A percentile compares a stretch with the other conserved stretches of the same genome.
These are phyloP conservation scores for Lordiphosa fenestrarum DNA, from an alignment of 2,888 invertebrate genomes.

Conservation along the genomic window DNA sequence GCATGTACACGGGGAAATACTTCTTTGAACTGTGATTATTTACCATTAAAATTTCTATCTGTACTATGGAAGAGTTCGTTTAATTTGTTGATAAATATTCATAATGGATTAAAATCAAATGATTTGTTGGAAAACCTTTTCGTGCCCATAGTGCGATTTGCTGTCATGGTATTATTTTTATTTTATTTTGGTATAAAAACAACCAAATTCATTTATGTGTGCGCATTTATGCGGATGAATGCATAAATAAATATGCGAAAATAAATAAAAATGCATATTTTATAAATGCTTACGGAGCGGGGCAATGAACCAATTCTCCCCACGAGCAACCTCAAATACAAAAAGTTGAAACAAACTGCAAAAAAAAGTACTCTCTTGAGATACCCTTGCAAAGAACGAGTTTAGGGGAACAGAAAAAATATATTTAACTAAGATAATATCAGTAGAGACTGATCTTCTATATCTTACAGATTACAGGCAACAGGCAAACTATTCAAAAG, in stretches of 20 bases:
- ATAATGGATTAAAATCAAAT: too few species aligned
- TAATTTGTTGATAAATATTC: too few species aligned
- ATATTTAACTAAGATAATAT: too few species aligned
- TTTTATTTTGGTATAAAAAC: conserved; percentile 28
- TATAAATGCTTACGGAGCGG: conserved; percentile 22
- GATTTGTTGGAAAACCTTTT: too few species aligned
- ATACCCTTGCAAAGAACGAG: too few species aligned
- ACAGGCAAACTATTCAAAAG: too few species aligned
- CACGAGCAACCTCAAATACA: background rate
- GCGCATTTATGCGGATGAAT: conserved; percentile 60
- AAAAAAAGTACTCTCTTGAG: background rate
- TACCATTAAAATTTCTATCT: conserved; percentile 7
- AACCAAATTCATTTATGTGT: conserved; percentile 34
- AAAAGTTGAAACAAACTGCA: conserved; percentile 7
- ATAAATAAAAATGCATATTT: conserved; percentile 63
- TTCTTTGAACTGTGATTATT: conserved; percentile 19
- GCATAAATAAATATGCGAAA: conserved; percentile 59
- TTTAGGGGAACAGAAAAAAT: too few species aligned
- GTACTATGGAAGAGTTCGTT: background rate
- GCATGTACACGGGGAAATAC: conserved; percentile 47
- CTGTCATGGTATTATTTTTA: conserved; percentile 4
- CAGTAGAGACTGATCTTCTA: too few species aligned
- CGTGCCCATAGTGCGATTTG: background rate
- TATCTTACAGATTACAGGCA: too few species aligned
- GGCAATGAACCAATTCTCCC: conserved; percentile 14